phyloP scores from a whole-genome alignment of 2,888 invertebrate genomes.

The Drosophila villosipedis region DNA sequence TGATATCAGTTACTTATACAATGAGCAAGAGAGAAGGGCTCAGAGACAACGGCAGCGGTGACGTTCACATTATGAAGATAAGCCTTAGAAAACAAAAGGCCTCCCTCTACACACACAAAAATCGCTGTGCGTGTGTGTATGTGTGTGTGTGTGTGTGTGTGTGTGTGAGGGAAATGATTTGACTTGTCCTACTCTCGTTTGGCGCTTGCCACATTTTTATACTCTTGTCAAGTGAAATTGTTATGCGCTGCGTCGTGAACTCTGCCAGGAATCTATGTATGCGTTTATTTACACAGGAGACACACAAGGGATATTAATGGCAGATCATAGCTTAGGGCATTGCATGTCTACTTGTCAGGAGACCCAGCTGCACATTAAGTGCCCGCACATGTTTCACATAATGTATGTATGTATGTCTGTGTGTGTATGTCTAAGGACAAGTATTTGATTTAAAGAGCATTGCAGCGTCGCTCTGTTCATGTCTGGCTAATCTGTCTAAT shows the following conservation, averaged over 20 bases:
- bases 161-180: conserved; percentile 61
- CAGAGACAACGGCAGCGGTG: conserved; percentile 51
- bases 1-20: conserved; percentile 72
- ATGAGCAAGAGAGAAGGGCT: conserved; percentile 52
- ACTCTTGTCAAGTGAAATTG: conserved; percentile 55
- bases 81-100: conserved; percentile 75
- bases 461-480: conserved; percentile 13
- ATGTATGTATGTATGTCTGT: no score
- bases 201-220: conserved; percentile 65
- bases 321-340: conserved; percentile 34
- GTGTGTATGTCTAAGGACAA: not conserved
- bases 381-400: conserved; percentile 10
- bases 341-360: conserved; percentile 23
- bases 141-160: conserved; percentile 1
- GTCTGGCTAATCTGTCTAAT: not conserved
- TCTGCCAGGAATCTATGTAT: conserved; percentile 31
- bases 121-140: not conserved
- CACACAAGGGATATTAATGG: conserved; percentile 42
- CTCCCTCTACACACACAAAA: conserved; percentile 12
- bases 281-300: conserved; percentile 13
- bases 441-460: conserved; percentile 26
- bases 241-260: conserved; percentile 48
- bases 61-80: conserved; percentile 79
- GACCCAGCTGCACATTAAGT: conserved; percentile 16
- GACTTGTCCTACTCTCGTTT: conserved; percentile 65